Conservation (phyloP, 2,888 invertebrate species). For the Platynereis dumerilii region DNA sequence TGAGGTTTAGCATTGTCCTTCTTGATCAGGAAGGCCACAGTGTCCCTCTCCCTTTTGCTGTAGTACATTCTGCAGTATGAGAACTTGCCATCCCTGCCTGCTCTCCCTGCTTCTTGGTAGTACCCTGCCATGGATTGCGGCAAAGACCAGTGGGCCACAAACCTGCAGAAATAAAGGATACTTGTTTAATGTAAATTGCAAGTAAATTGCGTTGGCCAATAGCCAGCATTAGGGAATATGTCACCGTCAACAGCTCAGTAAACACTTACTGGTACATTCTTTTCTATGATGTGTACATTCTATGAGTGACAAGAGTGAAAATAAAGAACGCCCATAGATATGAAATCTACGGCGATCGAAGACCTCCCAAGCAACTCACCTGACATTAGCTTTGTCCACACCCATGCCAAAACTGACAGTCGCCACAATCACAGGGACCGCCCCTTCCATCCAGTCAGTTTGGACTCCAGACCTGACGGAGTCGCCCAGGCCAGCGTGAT, state of each 20-base stretch:
- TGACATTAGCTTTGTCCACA: constrained; percentile 92
- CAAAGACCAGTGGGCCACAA: constrained; percentile 95
- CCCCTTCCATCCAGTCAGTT: constrained; percentile 90
- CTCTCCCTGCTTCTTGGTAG: constrained; percentile 95
- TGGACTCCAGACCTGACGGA: constrained; percentile 79
- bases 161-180: no score
- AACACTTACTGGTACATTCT: no score
- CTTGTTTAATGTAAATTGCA: no score
- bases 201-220: no score
- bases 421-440: constrained; percentile 88
- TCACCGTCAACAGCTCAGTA: no score
- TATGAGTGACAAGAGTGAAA: no score
- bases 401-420: constrained; percentile 99
- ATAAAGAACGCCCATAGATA: no score
- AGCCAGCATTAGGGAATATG: no score
- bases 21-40: constrained; percentile 80
- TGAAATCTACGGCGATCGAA: no score
- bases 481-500: constrained; percentile 77
- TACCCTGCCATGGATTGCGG: constrained; percentile 95
- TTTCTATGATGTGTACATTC: no score
- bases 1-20: constrained; percentile 66
- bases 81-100: constrained; percentile 90
- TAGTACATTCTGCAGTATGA: constrained; percentile 94
- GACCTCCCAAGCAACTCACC: no score
- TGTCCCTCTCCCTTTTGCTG: constrained; percentile 79